Percentiles rank a stretch among this genome's conserved stretches.
Conservation (phyloP, 2,888 invertebrate species). For the Helobdella robusta region DNA sequence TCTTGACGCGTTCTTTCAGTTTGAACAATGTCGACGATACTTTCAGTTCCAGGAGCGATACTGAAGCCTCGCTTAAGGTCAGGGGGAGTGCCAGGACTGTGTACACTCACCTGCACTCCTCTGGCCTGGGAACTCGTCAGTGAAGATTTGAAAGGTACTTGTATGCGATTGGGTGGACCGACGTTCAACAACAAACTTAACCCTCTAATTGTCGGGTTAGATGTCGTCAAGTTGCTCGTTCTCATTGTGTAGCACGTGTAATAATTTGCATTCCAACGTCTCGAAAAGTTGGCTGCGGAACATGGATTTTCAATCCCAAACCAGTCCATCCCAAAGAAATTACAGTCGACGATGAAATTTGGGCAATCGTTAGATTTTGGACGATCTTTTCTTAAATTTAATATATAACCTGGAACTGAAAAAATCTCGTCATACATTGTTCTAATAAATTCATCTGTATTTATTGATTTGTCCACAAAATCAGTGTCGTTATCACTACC, state of each 20-base stretch:
- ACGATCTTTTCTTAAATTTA: not conserved
- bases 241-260: constrained; percentile 14
- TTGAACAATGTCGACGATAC: not conserved
- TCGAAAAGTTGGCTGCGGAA: not conserved
- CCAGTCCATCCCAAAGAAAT: not conserved
- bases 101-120: constrained; percentile 4
- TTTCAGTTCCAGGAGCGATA: constrained; percentile 21
- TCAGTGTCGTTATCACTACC: not conserved
- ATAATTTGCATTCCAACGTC: constrained; percentile 13
- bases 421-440: not conserved
- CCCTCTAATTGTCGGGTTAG: not conserved
- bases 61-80: constrained; percentile 12
- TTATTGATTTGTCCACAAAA: not conserved
- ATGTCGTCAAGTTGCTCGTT: constrained; percentile 2
- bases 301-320: not conserved
- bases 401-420: not conserved
- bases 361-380: not conserved
- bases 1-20: not conserved
- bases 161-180: not conserved
- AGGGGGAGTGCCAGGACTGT: constrained; percentile 8
- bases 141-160: not conserved
- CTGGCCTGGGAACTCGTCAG: not conserved
- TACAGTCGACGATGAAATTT: not conserved
- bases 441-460: not conserved
- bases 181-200: constrained; percentile 10